Conservation (phyloP, 2,888 invertebrate genomes). For the Podabrus alpinus region DNA sequence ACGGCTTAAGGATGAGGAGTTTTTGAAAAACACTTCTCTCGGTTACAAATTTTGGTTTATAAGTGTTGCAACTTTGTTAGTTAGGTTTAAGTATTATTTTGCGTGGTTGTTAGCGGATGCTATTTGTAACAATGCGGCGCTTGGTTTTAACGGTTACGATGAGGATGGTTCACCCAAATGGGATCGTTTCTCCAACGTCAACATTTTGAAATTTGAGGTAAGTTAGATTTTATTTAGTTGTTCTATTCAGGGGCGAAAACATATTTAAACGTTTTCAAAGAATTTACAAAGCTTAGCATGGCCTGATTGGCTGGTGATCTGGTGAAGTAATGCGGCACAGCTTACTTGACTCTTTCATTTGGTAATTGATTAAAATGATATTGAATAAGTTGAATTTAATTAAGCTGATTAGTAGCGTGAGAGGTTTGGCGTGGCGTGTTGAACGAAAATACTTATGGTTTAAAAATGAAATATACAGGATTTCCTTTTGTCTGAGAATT, state of each 20-base stretch:
- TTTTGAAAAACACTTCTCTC: constrained; percentile 63
- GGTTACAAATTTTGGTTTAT: constrained; percentile 75
- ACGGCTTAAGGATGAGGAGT: constrained; percentile 70
- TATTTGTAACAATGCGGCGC: constrained; percentile 91
- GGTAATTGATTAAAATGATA: too few relatives aligned
- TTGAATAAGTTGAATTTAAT: too few relatives aligned
- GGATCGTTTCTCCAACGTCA: constrained; percentile 92
- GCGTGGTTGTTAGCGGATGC: constrained; percentile 97
- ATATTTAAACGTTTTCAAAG: too few relatives aligned
- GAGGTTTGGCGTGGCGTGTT: too few relatives aligned
- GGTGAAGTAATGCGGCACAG: too few relatives aligned
- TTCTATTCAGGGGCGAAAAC: neutral
- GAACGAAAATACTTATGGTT: too few relatives aligned
- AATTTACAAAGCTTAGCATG: too few relatives aligned
- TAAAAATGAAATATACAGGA: too few relatives aligned
- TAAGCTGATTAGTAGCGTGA: too few relatives aligned
- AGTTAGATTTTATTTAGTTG: constrained; percentile 37
- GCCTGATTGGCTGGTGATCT: too few relatives aligned
- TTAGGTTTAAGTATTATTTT: constrained; percentile 92
- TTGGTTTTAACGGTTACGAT: constrained; percentile 85
- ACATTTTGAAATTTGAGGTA: constrained; percentile 87
- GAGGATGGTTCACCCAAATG: constrained; percentile 77
- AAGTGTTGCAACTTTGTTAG: constrained; percentile 73
- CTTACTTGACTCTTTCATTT: too few relatives aligned
- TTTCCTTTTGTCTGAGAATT: too few relatives aligned